Evolutionary conservation across 2,888 invertebrate species (phyloP).

Genomic region (Dendrolimus houi): DNA sequence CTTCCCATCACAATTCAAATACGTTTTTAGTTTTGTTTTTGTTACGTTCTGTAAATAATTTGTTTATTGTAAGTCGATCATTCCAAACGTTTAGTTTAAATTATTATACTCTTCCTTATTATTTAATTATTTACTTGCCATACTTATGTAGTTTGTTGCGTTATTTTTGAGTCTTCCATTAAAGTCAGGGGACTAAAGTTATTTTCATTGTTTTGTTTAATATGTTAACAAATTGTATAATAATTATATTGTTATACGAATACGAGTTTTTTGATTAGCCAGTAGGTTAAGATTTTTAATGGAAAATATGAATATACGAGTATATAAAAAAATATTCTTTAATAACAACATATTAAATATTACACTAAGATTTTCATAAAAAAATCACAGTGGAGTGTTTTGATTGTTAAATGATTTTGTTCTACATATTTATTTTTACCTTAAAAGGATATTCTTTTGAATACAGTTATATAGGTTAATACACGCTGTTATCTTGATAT

Average conservation of each 20-base stretch:
- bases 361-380: neutral
- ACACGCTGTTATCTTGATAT: no score
- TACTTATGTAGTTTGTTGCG: conserved; percentile 59
- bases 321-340: neutral
- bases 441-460: no score
- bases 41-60: conserved; percentile 67
- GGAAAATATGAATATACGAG: neutral
- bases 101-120: conserved; percentile 32
- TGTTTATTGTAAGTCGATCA: conserved; percentile 51
- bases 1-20: neutral
- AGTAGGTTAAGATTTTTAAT: conserved; percentile 26
- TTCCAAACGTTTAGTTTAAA: conserved; percentile 69
- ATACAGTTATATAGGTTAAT: no score
- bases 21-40: conserved; percentile 41
- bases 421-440: no score
- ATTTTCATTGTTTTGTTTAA: conserved; percentile 63
- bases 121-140: conserved; percentile 70
- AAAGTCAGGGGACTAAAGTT: conserved; percentile 42
- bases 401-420: no score
- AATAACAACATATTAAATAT: neutral
- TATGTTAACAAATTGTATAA: conserved; percentile 56
- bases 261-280: conserved; percentile 29
- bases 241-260: conserved; percentile 53
- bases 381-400: neutral
- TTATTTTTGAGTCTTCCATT: conserved; percentile 58